Conservation (phyloP, 2,113 vertebrate genomes). For the Tachuris rubrigastra region DNA sequence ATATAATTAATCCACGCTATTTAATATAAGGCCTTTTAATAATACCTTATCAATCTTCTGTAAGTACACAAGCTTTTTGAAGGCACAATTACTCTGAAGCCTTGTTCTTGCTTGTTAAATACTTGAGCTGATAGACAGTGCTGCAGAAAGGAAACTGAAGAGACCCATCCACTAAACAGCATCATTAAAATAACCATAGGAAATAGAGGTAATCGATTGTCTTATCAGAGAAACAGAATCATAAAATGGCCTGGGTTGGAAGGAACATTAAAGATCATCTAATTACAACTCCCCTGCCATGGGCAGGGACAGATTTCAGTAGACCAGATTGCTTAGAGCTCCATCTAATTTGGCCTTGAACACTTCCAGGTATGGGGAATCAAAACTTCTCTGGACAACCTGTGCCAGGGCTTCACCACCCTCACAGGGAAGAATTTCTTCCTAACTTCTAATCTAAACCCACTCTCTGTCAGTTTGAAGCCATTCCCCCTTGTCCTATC, state of each 20-base stretch:
- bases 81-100: neutral
- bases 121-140: neutral
- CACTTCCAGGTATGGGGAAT: neutral
- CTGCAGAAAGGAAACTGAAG: neutral
- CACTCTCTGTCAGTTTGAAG: fast-evolving
- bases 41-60: neutral
- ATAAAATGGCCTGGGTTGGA: neutral
- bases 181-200: neutral
- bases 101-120: neutral
- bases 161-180: neutral
- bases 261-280: neutral
- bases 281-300: neutral
- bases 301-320: neutral
- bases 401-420: neutral
- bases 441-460: neutral
- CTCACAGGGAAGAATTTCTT: neutral
- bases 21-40: neutral
- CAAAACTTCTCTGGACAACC: fast-evolving
- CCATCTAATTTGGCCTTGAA: neutral
- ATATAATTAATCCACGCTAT: neutral
- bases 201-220: neutral
- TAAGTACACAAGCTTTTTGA: neutral
- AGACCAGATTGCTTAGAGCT: fast-evolving
- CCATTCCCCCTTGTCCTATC: fast-evolving
- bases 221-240: neutral